These are phyloP conservation scores for Fregata magnificens DNA, from an alignment of 2,113 vertebrate species.

Conservation along the genomic window DNA sequence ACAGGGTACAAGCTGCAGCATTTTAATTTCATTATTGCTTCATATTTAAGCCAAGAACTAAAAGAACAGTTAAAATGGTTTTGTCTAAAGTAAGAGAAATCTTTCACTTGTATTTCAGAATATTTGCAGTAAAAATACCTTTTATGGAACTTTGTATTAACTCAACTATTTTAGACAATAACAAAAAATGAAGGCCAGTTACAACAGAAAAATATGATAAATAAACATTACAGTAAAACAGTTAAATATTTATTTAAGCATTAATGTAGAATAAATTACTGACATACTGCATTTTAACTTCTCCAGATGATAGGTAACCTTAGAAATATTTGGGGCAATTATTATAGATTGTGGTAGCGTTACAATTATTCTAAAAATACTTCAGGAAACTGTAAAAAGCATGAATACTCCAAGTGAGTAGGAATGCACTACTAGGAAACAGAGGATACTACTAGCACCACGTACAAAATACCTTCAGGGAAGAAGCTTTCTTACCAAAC, in stretches of 20 bases:
- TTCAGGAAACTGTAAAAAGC: neutral
- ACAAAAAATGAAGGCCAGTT: neutral
- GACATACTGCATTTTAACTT: neutral
- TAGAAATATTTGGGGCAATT: neutral
- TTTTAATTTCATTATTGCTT: neutral
- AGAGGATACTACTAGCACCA: neutral
- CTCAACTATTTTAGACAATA: neutral
- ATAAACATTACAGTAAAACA: neutral
- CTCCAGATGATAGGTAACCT: neutral
- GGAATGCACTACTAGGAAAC: neutral
- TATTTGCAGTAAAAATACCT: neutral
- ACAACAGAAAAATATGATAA: neutral
- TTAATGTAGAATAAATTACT: neutral
- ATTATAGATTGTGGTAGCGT: neutral
- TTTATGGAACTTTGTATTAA: neutral
- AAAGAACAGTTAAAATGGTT: neutral
- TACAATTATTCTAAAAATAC: neutral
- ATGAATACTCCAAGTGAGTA: neutral
- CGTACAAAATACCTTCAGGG: neutral
- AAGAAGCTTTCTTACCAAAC: conserved; percentile 30
- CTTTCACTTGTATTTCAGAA: neutral
- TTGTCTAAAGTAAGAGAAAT: neutral
- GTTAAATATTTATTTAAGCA: conserved; percentile 21
- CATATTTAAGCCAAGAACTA: neutral
- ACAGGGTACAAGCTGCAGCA: neutral